phyloP scores from a whole-genome alignment of 2,113 vertebrate species.

The Aegypius monachus region DNA sequence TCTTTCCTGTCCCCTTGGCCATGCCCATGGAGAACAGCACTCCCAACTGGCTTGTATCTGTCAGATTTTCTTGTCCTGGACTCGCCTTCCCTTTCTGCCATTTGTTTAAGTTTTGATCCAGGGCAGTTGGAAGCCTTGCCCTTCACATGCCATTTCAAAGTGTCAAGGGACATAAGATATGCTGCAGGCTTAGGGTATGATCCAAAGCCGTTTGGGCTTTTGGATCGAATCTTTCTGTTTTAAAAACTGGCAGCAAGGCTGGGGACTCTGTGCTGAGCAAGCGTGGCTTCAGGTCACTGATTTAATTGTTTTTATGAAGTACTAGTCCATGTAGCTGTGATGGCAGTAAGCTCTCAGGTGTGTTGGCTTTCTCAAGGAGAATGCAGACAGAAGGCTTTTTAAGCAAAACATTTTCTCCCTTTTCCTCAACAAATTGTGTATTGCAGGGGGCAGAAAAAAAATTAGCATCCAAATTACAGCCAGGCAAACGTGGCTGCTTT shows the following conservation, averaged over 20 bases:
- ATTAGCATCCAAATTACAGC: not conserved
- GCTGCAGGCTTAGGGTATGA: conserved; percentile 25
- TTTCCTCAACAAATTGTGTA: not conserved
- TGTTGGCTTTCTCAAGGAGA: not conserved
- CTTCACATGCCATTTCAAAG: not conserved
- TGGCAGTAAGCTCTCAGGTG: not conserved
- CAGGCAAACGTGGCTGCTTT: not conserved
- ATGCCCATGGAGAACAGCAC: not conserved
- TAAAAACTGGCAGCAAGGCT: conserved; percentile 13
- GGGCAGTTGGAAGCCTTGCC: conserved; percentile 11
- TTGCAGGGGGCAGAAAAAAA: not conserved
- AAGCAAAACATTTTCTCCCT: not conserved
- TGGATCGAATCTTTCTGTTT: conserved; percentile 7
- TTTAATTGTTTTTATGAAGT: not conserved
- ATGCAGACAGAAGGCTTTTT: not conserved
- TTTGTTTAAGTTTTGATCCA: conserved; percentile 29
- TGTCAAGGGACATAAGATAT: conserved; percentile 27
- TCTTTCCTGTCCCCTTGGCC: not conserved
- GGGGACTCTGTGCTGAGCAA: not conserved
- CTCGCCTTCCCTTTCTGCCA: conserved; percentile 1
- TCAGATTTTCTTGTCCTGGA: conserved; percentile 25
- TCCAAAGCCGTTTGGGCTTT: conserved; percentile 40
- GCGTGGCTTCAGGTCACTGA: not conserved
- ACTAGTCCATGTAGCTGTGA: not conserved
- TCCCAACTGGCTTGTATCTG: conserved; percentile 41